Evolutionary conservation across 2,797 vertebrate genomes (phyloP).

Genomic region (Diceros bicornis): DNA sequence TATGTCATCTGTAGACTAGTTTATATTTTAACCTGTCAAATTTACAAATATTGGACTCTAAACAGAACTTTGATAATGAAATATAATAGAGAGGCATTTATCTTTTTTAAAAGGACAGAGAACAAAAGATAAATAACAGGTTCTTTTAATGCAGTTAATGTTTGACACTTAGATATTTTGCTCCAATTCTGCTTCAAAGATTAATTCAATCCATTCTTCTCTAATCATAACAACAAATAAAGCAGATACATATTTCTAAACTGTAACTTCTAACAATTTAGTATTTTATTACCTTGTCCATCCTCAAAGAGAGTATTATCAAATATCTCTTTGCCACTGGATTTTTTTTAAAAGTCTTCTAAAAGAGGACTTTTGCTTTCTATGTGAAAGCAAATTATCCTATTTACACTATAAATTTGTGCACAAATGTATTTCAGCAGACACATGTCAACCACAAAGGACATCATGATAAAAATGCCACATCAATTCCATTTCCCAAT

Average conservation of each 20-base stretch:
- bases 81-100: conserved; percentile 69
- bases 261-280: conserved; percentile 44
- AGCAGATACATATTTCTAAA: conserved; percentile 67
- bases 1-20: conserved; percentile 71
- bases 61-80: conserved; percentile 70
- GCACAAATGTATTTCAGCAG: conserved; percentile 68
- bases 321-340: background rate
- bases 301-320: conserved; percentile 37
- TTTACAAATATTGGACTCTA: conserved; percentile 71
- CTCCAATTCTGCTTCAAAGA: conserved; percentile 72
- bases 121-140: conserved; percentile 78
- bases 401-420: conserved; percentile 54
- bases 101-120: conserved; percentile 72
- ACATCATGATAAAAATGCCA: conserved; percentile 79
- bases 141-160: conserved; percentile 36
- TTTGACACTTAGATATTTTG: conserved; percentile 57
- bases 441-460: conserved; percentile 77
- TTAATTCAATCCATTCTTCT: conserved; percentile 61
- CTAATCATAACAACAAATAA: conserved; percentile 65
- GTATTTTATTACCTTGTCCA: conserved; percentile 50
- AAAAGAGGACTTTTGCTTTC: conserved; percentile 14
- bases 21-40: conserved; percentile 76
- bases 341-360: conserved; percentile 35
- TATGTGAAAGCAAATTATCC: conserved; percentile 70
- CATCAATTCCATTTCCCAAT: conserved; percentile 78